These are phyloP conservation scores for Parazoanthus swiftii DNA, from an alignment of 92 coral and sea anemone genomes.

Conservation along the genomic window DNA sequence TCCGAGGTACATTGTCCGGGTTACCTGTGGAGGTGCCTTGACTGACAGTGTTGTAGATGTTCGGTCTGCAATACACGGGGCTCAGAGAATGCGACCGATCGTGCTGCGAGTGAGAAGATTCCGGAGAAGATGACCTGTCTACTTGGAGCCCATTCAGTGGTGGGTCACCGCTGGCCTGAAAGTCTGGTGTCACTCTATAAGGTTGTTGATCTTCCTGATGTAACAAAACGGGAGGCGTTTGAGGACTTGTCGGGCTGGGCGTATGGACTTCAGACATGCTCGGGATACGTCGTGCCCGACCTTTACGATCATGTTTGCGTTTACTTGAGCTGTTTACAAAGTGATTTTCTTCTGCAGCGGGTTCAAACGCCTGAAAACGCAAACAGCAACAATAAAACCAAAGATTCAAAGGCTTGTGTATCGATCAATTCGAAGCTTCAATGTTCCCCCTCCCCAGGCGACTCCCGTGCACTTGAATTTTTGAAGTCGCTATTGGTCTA, in stretches of 20 bases:
- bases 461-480: no score
- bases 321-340: conserved; percentile 11
- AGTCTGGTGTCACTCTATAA: conserved; percentile 41
- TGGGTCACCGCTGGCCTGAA: conserved; percentile 34
- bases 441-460: no score
- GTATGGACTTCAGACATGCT: conserved; percentile 61
- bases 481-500: no score
- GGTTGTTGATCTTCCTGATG: conserved; percentile 36
- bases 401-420: no score
- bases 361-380: conserved; percentile 8
- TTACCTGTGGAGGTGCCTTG: conserved; percentile 32
- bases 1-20: conserved; percentile 11
- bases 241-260: conserved; percentile 71
- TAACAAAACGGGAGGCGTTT: conserved; percentile 44
- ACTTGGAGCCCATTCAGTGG: conserved; percentile 24
- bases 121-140: conserved; percentile 27
- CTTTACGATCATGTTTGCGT: conserved; percentile 96
- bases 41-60: conserved; percentile 14
- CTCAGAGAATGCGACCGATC: conserved; percentile 27
- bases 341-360: conserved; percentile 37
- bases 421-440: no score
- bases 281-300: conserved; percentile 89
- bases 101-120: conserved; percentile 17
- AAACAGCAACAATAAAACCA: background rate
- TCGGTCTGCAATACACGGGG: conserved; percentile 35